A percentile compares a stretch with the other conserved stretches of the same genome.
phyloP scores from a whole-genome alignment of 2,797 vertebrate genomes.

The Salmo trutta region DNA sequence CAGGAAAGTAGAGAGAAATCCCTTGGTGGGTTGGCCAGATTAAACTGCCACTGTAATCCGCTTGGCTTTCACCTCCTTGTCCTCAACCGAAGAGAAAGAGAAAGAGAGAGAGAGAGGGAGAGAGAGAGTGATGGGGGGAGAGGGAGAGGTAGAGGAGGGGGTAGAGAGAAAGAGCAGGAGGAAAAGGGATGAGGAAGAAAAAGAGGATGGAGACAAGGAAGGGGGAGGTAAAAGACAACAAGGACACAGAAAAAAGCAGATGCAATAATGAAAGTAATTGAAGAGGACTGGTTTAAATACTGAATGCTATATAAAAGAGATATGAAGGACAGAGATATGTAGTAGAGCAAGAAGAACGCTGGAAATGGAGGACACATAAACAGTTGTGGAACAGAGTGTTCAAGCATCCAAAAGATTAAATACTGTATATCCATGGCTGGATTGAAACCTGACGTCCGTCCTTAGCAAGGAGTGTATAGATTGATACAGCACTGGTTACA shows the following conservation, averaged over 20 bases:
- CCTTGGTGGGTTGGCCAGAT: conserved; percentile 81
- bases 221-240: not conserved
- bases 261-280: conserved; percentile 13
- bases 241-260: conserved; percentile 27
- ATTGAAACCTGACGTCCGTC: too few species aligned
- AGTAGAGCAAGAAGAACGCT: not conserved
- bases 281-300: conserved; percentile 42
- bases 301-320: conserved; percentile 65
- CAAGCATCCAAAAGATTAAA: not conserved
- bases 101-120: conserved; percentile 17
- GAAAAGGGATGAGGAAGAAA: conserved; percentile 26
- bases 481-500: not conserved
- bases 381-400: not conserved
- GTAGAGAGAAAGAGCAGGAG: conserved; percentile 39
- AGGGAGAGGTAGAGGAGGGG: conserved; percentile 25
- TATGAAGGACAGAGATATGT: conserved; percentile 61
- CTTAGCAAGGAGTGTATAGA: too few species aligned
- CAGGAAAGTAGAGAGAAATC: conserved; percentile 79
- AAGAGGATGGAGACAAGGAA: conserved; percentile 1
- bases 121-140: conserved; percentile 11
- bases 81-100: conserved; percentile 58
- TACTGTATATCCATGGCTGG: too few species aligned
- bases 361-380: not conserved
- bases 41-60: conserved; percentile 84
- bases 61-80: conserved; percentile 82